phyloP scores from a whole-genome alignment of 2,888 invertebrate genomes.

The Aplocera efformata region DNA sequence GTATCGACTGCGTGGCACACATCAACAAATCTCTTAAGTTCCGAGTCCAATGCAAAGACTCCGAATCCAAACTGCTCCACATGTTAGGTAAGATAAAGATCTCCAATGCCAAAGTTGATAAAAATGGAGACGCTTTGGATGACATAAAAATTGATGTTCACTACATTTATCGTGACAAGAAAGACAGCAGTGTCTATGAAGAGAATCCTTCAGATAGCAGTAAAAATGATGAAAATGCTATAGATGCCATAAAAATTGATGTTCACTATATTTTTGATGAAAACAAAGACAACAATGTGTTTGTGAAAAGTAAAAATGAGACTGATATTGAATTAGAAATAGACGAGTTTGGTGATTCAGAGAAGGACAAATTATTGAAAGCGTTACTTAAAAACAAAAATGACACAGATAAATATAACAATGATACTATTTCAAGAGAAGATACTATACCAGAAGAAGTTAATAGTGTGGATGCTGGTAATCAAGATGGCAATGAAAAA shows the following conservation, averaged over 20 bases:
- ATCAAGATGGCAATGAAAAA: neutral
- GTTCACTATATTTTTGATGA: no score
- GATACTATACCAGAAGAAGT: neutral
- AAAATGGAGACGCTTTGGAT: neutral
- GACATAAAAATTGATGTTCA: no score
- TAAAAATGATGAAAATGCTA: no score
- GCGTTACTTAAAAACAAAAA: neutral
- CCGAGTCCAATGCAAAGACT: slow-evolving; percentile 38
- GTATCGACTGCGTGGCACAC: slow-evolving; percentile 32
- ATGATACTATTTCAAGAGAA: neutral
- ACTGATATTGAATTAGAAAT: slow-evolving; percentile 1
- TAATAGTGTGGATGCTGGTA: neutral
- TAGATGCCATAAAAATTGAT: no score
- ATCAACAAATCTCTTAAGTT: slow-evolving; percentile 40
- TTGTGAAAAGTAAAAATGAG: slow-evolving; percentile 2
- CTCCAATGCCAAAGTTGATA: no score
- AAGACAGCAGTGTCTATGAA: no score
- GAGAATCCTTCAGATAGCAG: no score
- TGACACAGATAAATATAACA: no score
- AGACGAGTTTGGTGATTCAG: neutral
- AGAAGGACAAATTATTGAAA: slow-evolving; percentile 27
- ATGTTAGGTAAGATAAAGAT: neutral
- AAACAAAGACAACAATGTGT: no score
- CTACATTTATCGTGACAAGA: no score
- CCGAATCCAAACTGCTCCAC: slow-evolving; percentile 32